Evolutionary conservation across 2,113 vertebrate species (phyloP), one percentile per base, ranked within the genome.

Genomic region (Gallinago jamesoni): DNA sequence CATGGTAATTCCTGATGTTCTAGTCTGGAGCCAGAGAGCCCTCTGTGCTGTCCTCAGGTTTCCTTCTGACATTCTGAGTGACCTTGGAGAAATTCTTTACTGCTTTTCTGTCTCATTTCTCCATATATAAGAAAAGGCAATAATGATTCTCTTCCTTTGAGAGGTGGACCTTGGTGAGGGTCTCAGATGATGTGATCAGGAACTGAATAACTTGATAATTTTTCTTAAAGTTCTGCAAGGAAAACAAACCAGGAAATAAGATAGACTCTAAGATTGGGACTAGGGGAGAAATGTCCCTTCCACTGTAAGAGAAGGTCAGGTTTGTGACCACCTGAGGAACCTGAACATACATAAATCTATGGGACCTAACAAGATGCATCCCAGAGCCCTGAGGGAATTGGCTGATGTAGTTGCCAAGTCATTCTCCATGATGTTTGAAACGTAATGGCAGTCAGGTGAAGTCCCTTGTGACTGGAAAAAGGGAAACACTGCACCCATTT

Each of bases 1-100:
- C 33, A 7, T 0, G 2, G 4, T 30, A 64, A 83, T 67, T 79
- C 21, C 31, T 0, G 2, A 19, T 2, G 4, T 64, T 90, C 48
- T 37, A 13, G 7, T 66, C 31, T 82, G 87, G 30, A 48, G 57
- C 57, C 33, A n/a, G 22, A 83, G 25, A 59, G 10, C 22, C 4
- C 7, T 33, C 6, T 66, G 31, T 47, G 30, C 30, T 8, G 0
- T 63, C 33, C 41, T 48, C 50, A 69, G 21, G 48, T 69, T 78
- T 76, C 24, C 39, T 43, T 78, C 55, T 47, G 11, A 5, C 6
- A 3, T 43, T 8, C 33, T n/a, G 4, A 45, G 25, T 59, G 55
- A 57, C 41, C 25, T 24, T 41, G 23, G 22, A 39, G 20, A 52
- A 35, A 9, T 57, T 0, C 27, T 55, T 62, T 59, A 28, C 70